Evolutionary conservation across 2,888 invertebrate species (phyloP), one percentile per base, ranked within the genome.

Genomic region (Xanthia togata): DNA sequence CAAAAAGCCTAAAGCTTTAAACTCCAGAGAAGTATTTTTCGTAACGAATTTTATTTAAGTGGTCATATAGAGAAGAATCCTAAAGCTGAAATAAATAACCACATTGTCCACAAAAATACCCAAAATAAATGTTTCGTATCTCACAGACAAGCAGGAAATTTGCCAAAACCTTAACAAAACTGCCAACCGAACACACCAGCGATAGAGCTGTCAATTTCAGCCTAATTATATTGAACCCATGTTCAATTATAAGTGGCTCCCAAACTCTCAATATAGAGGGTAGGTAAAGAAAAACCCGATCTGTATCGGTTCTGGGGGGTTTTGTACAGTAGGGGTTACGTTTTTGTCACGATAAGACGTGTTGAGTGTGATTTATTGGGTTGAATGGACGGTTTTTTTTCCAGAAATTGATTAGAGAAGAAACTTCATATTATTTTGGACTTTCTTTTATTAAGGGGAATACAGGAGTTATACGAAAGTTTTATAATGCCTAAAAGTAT

Each of bases 211-310:
- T 71, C 85, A 85, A 76, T 60, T 64, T 31, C 76, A 70, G 44
- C 68, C 55, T 85, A 71, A 85, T 82, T 83, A 83, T 81, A 44
- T 70, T 20, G 41, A 38, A 82, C 73, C 73, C 77, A 26, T 65
- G 69, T 82, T 84, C 76, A 65, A 84, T 74, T 73, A 84, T 75
- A 84, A 75, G 50, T n/a, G 53, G 35, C 26, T 35, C 59, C 53
- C 63, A 50, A 81, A 20, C 26, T 35, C 53, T 57, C 64, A 53
- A 81, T 47, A n/a, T n/a, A 14, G 55, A 70, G 70, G 57, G 38
- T 38, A 70, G n/a, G 63, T 17, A 26, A 17, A 65, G 23, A 55
- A 74, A 64, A 55, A 23, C 44, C 5, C 44, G 41, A 35, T 20
- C 57, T 53, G 8, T 57, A 23, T 41, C 12, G 12, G 26, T 57